Evolutionary conservation across 2,888 invertebrate genomes (phyloP).

Genomic region (Listrodromus nycthemerus): DNA sequence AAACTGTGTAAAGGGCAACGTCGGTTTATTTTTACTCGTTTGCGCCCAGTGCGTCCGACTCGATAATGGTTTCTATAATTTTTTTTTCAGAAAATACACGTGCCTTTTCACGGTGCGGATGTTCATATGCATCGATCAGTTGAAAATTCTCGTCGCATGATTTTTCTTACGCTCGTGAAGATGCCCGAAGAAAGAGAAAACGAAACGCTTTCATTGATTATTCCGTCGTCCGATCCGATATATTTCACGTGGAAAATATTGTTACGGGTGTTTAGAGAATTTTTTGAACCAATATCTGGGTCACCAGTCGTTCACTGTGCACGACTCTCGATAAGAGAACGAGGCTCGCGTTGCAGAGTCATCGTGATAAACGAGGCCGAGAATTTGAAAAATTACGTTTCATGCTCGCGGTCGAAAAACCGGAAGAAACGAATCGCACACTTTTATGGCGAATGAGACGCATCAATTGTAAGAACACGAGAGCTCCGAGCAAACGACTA

Average conservation of each 20-base stretch:
- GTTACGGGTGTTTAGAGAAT: neutral
- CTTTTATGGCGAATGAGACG: neutral
- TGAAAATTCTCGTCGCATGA: constrained; percentile 23
- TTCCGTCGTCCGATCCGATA: no score
- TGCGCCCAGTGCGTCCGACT: constrained; percentile 14
- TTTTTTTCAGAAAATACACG: constrained; percentile 39
- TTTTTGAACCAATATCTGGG: neutral
- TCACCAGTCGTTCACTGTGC: neutral
- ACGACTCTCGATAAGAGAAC: constrained; percentile 41
- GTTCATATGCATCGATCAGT: neutral
- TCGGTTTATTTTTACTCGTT: constrained; percentile 34
- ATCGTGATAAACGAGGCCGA: neutral
- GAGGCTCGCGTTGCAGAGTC: neutral
- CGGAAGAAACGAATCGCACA: neutral
- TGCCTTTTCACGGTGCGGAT: neutral
- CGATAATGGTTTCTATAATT: constrained; percentile 11
- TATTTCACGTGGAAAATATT: neutral
- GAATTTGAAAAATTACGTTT: neutral
- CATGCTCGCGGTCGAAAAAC: neutral
- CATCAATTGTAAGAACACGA: neutral
- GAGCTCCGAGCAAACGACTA: neutral
- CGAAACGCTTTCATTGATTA: neutral
- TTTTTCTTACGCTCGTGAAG: constrained; percentile 24
- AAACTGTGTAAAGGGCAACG: constrained; percentile 2
- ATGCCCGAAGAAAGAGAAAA: neutral